phyloP scores from a whole-genome alignment of 1,140 invertebrate species.

The Aphaenogaster floridana region DNA sequence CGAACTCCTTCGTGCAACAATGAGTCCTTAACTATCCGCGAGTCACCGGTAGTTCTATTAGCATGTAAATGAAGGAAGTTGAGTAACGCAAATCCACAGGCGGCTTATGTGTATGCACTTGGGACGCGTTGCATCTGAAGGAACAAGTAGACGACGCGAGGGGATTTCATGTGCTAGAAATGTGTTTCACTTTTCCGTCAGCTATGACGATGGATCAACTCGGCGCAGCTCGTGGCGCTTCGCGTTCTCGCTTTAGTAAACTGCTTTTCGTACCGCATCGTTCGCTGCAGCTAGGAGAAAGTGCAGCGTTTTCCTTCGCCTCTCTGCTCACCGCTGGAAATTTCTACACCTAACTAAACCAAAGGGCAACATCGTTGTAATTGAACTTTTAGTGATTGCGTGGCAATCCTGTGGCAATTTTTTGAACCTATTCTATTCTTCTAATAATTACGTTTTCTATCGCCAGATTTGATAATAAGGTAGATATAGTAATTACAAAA shows the following conservation, averaged over 20 bases:
- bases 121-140: not conserved
- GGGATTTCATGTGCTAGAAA: constrained; percentile 38
- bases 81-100: constrained; percentile 43
- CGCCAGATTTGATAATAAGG: not conserved
- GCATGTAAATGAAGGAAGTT: constrained; percentile 72
- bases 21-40: constrained; percentile 67
- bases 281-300: constrained; percentile 59
- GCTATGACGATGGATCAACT: constrained; percentile 41
- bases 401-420: not conserved
- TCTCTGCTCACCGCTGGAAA: not conserved
- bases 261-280: constrained; percentile 54
- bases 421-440: not conserved
- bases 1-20: constrained; percentile 59
- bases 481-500: not conserved
- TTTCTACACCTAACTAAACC: constrained; percentile 12
- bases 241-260: constrained; percentile 54
- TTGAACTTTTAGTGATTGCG: not conserved
- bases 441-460: not conserved
- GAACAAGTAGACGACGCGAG: not conserved
- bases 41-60: constrained; percentile 61
- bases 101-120: constrained; percentile 11
- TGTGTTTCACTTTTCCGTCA: constrained; percentile 43
- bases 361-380: not conserved
- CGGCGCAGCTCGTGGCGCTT: constrained; percentile 25
- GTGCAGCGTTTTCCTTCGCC: constrained; percentile 52